Conservation (phyloP, 2,797 vertebrate species). For the Peromyscus eremicus region DNA sequence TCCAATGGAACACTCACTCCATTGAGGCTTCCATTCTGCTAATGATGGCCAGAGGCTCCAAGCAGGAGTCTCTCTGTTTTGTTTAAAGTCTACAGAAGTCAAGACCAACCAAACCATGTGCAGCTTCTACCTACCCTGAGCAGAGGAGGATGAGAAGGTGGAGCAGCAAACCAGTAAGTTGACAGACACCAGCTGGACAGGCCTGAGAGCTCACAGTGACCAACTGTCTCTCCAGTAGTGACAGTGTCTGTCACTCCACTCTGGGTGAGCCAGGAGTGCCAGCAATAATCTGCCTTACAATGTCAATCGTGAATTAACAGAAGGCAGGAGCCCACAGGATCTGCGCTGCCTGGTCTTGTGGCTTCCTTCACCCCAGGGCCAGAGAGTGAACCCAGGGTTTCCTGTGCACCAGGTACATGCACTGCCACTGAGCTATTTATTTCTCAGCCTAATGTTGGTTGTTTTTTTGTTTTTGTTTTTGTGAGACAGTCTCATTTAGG, state of each 20-base stretch:
- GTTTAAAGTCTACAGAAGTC: background rate
- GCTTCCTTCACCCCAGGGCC: background rate
- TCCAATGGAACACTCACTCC: background rate
- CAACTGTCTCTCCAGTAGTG: no score
- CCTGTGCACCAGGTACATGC: background rate
- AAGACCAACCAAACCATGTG: background rate
- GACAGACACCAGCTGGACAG: background rate
- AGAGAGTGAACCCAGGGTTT: background rate
- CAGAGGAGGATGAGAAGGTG: background rate
- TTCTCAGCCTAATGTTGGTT: background rate
- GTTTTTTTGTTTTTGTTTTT: background rate
- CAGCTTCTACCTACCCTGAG: background rate
- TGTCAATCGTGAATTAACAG: background rate
- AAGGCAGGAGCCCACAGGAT: background rate
- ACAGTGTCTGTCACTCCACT: background rate
- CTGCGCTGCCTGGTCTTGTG: background rate
- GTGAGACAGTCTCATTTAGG: background rate
- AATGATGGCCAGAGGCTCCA: background rate
- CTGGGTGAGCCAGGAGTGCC: background rate
- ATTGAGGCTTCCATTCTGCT: background rate
- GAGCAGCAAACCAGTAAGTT: background rate
- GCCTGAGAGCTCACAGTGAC: background rate
- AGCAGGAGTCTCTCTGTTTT: background rate
- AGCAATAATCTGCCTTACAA: background rate
- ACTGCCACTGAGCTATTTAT: background rate